Percentiles rank a stretch among this genome's conserved stretches.
Conservation (phyloP, 1,140 invertebrate species). For the Micrasema longulum region DNA sequence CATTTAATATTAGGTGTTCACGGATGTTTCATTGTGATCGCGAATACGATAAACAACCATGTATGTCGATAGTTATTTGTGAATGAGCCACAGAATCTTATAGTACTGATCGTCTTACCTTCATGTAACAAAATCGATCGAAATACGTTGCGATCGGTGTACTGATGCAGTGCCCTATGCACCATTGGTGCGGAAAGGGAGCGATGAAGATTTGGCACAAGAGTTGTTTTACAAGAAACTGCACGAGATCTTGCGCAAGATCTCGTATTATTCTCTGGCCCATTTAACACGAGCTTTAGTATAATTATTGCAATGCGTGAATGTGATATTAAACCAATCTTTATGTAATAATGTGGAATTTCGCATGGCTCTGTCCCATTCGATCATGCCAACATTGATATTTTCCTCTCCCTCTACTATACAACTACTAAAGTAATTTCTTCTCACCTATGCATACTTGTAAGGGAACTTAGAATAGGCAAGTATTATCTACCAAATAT, state of each 20-base stretch:
- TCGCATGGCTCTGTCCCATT: neutral
- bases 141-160: no score
- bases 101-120: no score
- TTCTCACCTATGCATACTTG: conserved; percentile 29
- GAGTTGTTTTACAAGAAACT: neutral
- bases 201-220: neutral
- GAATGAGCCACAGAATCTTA: no score
- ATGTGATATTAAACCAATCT: conserved; percentile 14
- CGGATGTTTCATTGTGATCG: no score
- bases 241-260: neutral
- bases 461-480: conserved; percentile 29
- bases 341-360: conserved; percentile 7
- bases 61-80: no score
- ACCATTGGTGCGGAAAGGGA: neutral
- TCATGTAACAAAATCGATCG: no score
- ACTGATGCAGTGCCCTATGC: no score
- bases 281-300: no score
- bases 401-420: conserved; percentile 21
- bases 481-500: neutral
- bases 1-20: no score
- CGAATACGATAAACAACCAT: no score
- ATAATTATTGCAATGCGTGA: neutral
- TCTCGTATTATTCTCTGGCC: neutral
- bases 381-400: conserved; percentile 36
- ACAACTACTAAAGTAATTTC: conserved; percentile 7